Evolutionary conservation across 2,888 invertebrate genomes (phyloP).

Genomic region (Caenorhabditis macrosperma): DNA sequence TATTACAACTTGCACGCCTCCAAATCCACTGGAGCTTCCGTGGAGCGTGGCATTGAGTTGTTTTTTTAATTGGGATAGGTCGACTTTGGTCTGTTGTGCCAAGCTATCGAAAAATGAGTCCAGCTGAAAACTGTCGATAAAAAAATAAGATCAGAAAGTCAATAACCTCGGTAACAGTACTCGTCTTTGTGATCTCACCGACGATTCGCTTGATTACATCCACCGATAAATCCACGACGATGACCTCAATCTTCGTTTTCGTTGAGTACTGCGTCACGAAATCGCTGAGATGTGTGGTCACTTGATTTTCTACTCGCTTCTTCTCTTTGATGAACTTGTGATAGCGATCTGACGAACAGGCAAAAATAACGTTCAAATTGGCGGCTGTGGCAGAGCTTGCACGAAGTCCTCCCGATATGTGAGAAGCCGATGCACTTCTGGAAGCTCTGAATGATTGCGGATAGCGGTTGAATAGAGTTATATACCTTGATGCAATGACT

Average conservation of each 20-base stretch:
- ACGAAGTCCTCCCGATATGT: neutral
- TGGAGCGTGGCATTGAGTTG: conserved; percentile 21
- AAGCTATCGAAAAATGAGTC: conserved; percentile 25
- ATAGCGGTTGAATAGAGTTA: neutral
- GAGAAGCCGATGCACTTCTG: conserved; percentile 37
- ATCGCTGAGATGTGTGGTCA: conserved; percentile 35
- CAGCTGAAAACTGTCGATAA: conserved; percentile 28
- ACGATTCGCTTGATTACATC: conserved; percentile 58
- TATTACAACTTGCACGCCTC: neutral
- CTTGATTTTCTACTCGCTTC: conserved; percentile 34
- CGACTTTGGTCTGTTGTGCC: conserved; percentile 14
- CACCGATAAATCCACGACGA: conserved; percentile 48
- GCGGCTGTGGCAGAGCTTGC: neutral
- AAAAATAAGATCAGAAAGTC: neutral
- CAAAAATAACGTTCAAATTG: conserved; percentile 26
- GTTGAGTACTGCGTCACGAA: conserved; percentile 36
- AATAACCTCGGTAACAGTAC: conserved; percentile 18
- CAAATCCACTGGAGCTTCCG: neutral
- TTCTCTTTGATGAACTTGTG: conserved; percentile 24
- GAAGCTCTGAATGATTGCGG: conserved; percentile 25
- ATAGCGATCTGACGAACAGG: neutral
- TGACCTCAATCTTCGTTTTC: conserved; percentile 55
- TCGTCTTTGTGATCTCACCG: conserved; percentile 38
- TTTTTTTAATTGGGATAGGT: conserved; percentile 7
- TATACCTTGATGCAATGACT: conserved; percentile 8